Base-by-base conservation (phyloP, 2,888 invertebrate species). In the Leptopilina syphax region DNA sequence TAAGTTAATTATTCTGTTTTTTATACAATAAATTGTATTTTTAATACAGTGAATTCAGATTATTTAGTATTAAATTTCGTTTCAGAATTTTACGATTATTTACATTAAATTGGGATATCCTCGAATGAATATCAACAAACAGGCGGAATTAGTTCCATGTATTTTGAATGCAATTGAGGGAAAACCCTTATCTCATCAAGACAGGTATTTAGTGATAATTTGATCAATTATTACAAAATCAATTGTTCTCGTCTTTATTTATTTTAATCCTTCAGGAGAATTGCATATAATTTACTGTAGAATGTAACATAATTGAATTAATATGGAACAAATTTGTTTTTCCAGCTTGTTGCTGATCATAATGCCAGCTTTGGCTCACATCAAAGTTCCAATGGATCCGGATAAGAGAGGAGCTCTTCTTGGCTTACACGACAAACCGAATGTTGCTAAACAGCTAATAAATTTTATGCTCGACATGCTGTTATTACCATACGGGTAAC, bases 91-190 rank as follows among this genome's bases (percentile, higher is more conserved):
- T 90, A 95, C 97, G 12, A 97, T 98, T 79, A 97, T 98, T 87
- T 98, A 98, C 91, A 96, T 98, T 83, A 97, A 97, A 89, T 94
- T 97, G 94, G 98, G 98, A 9, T 98, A 95, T 92, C 97, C 98
- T 0, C 94, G 98, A 77, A 92, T 98, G 86, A 94, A 95, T 12
- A 92, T 94, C 73, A 95, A 95, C 10, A 95, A 96, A 88, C 97
- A 97, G 92, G 93, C 95, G 6, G 94, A 94, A 83, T 92, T 98
- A 81, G 94, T 96, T 13, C 96, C 97, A 6, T 93, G 94, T 81
- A 92, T 98, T 78, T 92, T 98, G 41, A 95, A 95, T 88, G 95
- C 97, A 82, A 93, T 97, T 70, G 96, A 96, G 88, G 95, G 95
- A 78, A 97, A 97, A 90, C 96, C 98, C 50, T 94, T 95, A 83